A percentile compares a stretch with the other conserved stretches of the same genome.
These are phyloP conservation scores for Dendronephthya gigantea DNA, from an alignment of 64 coral and sea anemone genomes.

Conservation along the genomic window DNA sequence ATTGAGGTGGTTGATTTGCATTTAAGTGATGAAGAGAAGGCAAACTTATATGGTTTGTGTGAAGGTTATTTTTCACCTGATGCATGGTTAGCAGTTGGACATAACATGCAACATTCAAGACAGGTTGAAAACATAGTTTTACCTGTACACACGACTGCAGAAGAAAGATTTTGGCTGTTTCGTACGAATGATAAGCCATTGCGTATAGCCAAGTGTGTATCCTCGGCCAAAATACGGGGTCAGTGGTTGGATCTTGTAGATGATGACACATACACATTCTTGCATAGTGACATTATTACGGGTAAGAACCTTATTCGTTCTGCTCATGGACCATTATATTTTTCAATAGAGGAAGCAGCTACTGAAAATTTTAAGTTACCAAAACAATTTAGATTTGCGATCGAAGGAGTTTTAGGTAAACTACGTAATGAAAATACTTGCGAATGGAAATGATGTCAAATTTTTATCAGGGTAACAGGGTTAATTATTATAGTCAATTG, in stretches of 20 bases:
- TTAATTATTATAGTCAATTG: too few relatives aligned
- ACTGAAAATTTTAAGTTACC: too few relatives aligned
- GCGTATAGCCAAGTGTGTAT: neutral
- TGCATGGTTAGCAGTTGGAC: constrained; percentile 32
- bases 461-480: too few relatives aligned
- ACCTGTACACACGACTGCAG: constrained; percentile 19
- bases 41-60: neutral
- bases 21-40: neutral
- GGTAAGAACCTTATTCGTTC: neutral
- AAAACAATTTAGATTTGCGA: too few relatives aligned
- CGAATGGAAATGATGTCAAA: too few relatives aligned
- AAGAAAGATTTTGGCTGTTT: constrained; percentile 41
- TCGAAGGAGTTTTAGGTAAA: too few relatives aligned
- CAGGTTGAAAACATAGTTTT: neutral
- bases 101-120: constrained; percentile 17
- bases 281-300: neutral
- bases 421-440: too few relatives aligned
- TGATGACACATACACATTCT: constrained; percentile 9
- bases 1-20: constrained; percentile 15
- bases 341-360: neutral
- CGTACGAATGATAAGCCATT: neutral
- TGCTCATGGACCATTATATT: neutral
- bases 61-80: neutral
- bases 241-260: constrained; percentile 22
- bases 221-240: constrained; percentile 3